phyloP scores from a whole-genome alignment of 2,888 invertebrate species.

The Andrena hattorfiana region DNA sequence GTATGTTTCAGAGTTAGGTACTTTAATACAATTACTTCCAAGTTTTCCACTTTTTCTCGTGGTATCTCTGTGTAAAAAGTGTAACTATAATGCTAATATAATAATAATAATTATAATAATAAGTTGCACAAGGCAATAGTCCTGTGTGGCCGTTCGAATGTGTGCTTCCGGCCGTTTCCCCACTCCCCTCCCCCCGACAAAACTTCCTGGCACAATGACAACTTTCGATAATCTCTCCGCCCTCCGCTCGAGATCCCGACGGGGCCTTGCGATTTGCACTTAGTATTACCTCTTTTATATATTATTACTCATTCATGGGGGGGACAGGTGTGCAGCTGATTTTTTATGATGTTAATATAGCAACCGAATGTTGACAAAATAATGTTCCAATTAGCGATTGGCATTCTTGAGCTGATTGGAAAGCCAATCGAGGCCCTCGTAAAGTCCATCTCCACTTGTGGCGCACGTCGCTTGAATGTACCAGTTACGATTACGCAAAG shows the following conservation, averaged over 20 bases:
- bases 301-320: conserved; percentile 74
- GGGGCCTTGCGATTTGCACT: conserved; percentile 66
- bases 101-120: conserved; percentile 81
- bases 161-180: conserved; percentile 72
- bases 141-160: conserved; percentile 77
- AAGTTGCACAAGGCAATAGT: conserved; percentile 83
- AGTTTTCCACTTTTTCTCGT: conserved; percentile 77
- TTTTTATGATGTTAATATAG: conserved; percentile 81
- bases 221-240: conserved; percentile 69
- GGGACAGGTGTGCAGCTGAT: conserved; percentile 78
- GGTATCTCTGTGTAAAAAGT: conserved; percentile 83
- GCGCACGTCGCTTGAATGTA: conserved; percentile 99
- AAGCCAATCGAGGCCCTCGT: conserved; percentile 99
- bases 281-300: conserved; percentile 66
- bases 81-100: conserved; percentile 83
- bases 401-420: conserved; percentile 99
- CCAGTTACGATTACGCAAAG: conserved; percentile 99
- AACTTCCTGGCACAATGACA: conserved; percentile 71
- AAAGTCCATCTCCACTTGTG: conserved; percentile 99
- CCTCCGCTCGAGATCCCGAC: conserved; percentile 67
- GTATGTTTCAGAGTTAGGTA: conserved; percentile 81
- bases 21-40: conserved; percentile 81
- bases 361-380: conserved; percentile 80
- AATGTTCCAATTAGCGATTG: conserved; percentile 91
- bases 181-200: conserved; percentile 70